Percentiles rank a stretch among this genome's conserved stretches.
phyloP scores from a whole-genome alignment of 2,113 vertebrate genomes.

The Esox niger region DNA sequence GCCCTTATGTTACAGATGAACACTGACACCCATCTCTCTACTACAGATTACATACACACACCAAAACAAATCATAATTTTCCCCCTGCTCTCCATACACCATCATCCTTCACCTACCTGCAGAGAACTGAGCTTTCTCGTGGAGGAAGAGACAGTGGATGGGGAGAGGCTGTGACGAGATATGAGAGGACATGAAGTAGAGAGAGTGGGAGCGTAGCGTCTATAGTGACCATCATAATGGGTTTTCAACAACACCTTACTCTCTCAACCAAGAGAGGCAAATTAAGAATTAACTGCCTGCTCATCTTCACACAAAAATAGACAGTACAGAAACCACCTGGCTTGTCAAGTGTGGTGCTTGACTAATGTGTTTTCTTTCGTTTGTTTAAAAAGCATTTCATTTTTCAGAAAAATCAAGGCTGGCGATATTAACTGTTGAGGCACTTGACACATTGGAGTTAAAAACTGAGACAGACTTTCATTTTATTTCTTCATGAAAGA shows the following conservation, averaged over 20 bases:
- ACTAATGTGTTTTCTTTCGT: no score
- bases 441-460: no score
- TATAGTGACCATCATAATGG: background rate
- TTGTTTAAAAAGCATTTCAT: no score
- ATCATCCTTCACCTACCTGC: constrained; percentile 11
- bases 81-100: background rate
- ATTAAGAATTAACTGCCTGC: background rate
- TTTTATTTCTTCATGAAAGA: no score
- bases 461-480: no score
- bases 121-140: constrained; percentile 80
- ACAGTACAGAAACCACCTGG: background rate
- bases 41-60: background rate
- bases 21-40: background rate
- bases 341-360: no score
- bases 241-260: background rate
- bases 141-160: no score
- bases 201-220: constrained; percentile 72
- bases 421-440: no score
- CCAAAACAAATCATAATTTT: background rate
- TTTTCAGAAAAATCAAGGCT: no score
- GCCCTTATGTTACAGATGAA: background rate
- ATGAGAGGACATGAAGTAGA: constrained; percentile 76
- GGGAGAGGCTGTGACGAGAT: constrained; percentile 72
- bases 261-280: background rate
- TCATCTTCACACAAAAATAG: background rate